Evolutionary conservation across 2,113 vertebrate species (phyloP).

Genomic region (Malurus elegans): DNA sequence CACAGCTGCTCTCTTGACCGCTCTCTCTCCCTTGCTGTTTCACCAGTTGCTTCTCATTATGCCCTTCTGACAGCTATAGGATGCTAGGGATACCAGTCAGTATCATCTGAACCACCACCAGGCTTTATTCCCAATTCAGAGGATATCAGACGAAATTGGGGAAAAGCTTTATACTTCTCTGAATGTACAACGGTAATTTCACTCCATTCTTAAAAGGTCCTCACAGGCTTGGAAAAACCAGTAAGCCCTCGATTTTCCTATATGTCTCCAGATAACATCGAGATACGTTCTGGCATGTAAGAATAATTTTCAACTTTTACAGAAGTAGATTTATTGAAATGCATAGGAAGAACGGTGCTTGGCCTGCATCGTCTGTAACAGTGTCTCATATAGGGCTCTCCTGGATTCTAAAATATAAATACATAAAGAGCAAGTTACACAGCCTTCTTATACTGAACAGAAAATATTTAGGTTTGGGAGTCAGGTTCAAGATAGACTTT

Average conservation of each 20-base stretch:
- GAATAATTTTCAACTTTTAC: neutral
- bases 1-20: accelerated
- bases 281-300: neutral
- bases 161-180: neutral
- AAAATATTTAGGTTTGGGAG: neutral
- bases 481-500: neutral
- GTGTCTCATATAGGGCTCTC: neutral
- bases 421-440: neutral
- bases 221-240: neutral
- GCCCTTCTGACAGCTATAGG: neutral
- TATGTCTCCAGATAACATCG: neutral
- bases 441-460: neutral
- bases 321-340: neutral
- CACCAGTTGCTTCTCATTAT: neutral
- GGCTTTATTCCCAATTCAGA: neutral
- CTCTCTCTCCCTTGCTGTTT: neutral
- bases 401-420: neutral
- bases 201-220: neutral
- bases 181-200: neutral
- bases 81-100: neutral
- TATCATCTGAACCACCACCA: neutral
- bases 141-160: neutral
- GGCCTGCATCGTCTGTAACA: neutral
- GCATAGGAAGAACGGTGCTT: neutral
- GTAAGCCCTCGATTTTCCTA: neutral